Evolutionary conservation across 2,888 invertebrate species (phyloP), one percentile per base, ranked within the genome.

Genomic region (Pinctada fucata): DNA sequence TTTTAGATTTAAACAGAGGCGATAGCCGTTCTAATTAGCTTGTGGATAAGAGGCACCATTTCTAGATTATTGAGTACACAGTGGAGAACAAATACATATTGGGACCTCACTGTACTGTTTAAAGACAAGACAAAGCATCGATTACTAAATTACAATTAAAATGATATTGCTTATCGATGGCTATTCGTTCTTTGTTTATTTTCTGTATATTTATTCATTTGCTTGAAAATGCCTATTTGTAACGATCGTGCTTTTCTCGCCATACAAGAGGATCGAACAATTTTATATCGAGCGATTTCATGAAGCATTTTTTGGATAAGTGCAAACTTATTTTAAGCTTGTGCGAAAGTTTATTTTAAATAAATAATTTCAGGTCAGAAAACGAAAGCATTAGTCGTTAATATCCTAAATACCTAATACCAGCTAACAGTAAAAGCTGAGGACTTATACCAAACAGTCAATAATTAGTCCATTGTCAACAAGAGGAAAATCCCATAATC

Each of bases 121-220:
- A 58, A 58, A 58, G 58, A 58, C 13, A 58, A 58, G 58, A 58
- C 58, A 58, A 58, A 58, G 13, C 31, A 58, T 58, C 13, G 58
- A 58, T 58, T 58, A 10, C 58, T 58, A 10, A 10, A 58, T 58
- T 10, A 58, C 58, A 58, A 58, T 58, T 58, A 13, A 6, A 47
- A 68, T 68, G 16, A 45, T 68, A 68, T 68, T 47, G 68, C 47
- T 45, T 68, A 45, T 47, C 68, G 48, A 68, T 68, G 47, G 68
- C 48, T 68, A 45, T 47, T 68, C 16, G 47, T 45, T 31, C 45
- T 45, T 68, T 68, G 68, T 68, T 31, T 68, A 47, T 68, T 47
- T 68, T 68, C 47, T 47, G 31, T 68, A 68, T 31, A 58, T 58
- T 1, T 58, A 13, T 13, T 58, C 58, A 58, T 10, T 58, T 6